Base-by-base conservation (phyloP, 2,888 invertebrate species). In the Leuctra nigra region DNA sequence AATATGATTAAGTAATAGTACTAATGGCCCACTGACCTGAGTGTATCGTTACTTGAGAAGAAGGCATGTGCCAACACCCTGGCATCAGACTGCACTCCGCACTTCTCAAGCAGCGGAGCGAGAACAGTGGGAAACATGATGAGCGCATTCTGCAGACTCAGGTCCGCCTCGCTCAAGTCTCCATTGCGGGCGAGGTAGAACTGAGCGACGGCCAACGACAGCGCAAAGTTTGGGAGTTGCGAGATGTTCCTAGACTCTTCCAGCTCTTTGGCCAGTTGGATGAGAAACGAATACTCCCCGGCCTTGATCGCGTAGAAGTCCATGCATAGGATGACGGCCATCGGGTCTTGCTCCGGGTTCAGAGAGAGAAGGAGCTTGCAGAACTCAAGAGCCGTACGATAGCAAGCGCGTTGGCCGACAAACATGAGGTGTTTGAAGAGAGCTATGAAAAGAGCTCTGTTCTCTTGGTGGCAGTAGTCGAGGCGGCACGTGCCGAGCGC, bases 191-290 rank as follows among this genome's bases (percentile, higher is more conserved):
- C 72, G 23, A 79, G 65, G 64, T 82, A 78, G 69, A 83, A 86
- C 64, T 83, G 73, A 2, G 88, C 88, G 62, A 92, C 73, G 0
- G 92, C 86, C 59, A 86, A 74, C 1, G 91, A 90, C 70, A 84
- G 91, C 0, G 87, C 86, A 77, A 91, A 87, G 69, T 92, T 93
- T n/a, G 93, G 93, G 58, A 94, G 73, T 69, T 89, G 87, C 38
- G 82, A 79, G 44, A 91, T 72, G 72, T 89, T 89, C 64, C 84
- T 80, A 50, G 75, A 70, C 4, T 65, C 68, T 64, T 85, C 81
- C 76, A 80, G 83, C 61, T 79, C 77, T 41, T 77, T 73, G 69
- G 48, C 48, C 1, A 52, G 56, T 9, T 70, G 65, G 6, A 76
- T 72, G 13, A 90, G 73, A 84, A 88, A 92, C 16, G 77, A 74